Evolutionary conservation across 2,888 invertebrate genomes (phyloP).

Genomic region (Oasisia sp.): DNA sequence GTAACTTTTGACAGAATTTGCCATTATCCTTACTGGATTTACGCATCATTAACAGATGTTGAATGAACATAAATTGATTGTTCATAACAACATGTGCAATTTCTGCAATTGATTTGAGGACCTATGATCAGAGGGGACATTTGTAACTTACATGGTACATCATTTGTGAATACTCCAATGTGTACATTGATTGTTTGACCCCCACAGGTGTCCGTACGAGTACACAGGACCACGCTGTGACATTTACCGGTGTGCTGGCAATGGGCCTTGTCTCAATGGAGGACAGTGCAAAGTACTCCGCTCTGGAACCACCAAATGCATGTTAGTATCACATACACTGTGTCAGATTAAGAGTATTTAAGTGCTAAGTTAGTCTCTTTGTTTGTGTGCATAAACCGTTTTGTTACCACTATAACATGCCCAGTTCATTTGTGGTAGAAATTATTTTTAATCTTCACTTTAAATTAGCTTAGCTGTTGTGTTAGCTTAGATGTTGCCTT

Average conservation of each 20-base stretch:
- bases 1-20: no score
- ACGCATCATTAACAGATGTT: no score
- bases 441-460: no score
- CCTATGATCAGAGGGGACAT: no score
- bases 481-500: no score
- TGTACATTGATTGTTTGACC: background rate
- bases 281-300: slow-evolving; percentile 26
- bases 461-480: no score
- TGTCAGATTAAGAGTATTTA: background rate
- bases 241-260: slow-evolving; percentile 24
- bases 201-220: slow-evolving; percentile 29
- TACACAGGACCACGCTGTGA: slow-evolving; percentile 35
- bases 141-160: no score
- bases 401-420: background rate
- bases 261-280: slow-evolving; percentile 24
- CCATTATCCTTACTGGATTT: no score
- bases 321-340: background rate
- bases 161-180: background rate
- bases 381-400: background rate
- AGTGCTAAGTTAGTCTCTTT: background rate
- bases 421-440: background rate
- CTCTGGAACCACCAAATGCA: background rate
- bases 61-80: no score
- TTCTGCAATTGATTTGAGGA: no score
- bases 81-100: no score